Percentiles rank a stretch among this genome's conserved stretches.
Evolutionary conservation across 2,113 vertebrate species (phyloP).

Genomic region (Anoura caudifer): DNA sequence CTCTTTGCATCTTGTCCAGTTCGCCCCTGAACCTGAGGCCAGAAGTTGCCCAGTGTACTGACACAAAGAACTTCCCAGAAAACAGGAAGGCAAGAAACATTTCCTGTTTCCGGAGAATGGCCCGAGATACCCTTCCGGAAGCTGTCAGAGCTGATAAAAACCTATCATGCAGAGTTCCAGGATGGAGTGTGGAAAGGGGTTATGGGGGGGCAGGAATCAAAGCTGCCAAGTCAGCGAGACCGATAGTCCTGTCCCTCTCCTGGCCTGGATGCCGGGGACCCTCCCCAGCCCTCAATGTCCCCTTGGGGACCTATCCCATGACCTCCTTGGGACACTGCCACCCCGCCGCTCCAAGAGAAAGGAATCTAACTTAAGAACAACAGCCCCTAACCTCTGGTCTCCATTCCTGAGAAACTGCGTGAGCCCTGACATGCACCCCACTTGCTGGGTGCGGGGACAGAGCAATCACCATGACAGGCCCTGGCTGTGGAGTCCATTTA

Average conservation of each 20-base stretch:
- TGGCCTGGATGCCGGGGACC: neutral
- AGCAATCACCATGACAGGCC: neutral
- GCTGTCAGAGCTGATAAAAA: neutral
- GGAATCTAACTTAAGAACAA: neutral
- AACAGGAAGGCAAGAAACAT: neutral
- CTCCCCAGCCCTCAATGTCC: neutral
- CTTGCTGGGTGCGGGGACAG: fast-evolving
- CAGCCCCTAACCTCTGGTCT: neutral
- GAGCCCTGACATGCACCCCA: neutral
- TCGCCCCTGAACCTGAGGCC: neutral
- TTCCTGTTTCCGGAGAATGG: neutral
- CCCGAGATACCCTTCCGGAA: fast-evolving
- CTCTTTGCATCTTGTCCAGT: neutral
- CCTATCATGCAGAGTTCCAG: neutral
- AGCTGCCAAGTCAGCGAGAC: fast-evolving
- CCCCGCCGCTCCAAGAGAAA: neutral
- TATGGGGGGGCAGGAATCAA: too few relatives aligned
- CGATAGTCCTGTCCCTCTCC: too few relatives aligned
- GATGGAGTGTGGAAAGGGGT: neutral
- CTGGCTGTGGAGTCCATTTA: too few relatives aligned
- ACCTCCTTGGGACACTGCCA: neutral
- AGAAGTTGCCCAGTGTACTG: neutral
- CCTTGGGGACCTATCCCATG: neutral
- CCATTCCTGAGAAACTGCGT: neutral
- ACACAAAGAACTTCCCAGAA: neutral